These are phyloP conservation scores for Meda fulgida DNA, from an alignment of 2,797 vertebrate genomes.

Conservation along the genomic window DNA sequence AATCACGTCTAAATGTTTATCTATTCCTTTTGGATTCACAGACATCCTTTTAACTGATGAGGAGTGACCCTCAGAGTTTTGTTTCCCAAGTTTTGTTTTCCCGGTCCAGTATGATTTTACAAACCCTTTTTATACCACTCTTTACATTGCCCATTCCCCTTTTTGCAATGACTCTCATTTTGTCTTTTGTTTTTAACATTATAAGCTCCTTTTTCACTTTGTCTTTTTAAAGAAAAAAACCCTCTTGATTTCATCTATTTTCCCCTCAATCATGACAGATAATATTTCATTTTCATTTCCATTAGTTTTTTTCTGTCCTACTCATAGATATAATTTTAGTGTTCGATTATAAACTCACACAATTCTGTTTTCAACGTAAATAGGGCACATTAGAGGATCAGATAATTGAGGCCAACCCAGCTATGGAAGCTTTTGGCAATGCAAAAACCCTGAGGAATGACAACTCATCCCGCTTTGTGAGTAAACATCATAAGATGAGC, in stretches of 20 bases:
- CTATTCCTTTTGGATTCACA: constrained; percentile 25
- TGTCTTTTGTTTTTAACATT: constrained; percentile 37
- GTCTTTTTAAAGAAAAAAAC: constrained; percentile 5
- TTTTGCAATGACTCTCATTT: constrained; percentile 41
- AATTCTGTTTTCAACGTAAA: constrained; percentile 7
- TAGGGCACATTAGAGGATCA: constrained; percentile 94
- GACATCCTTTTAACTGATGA: constrained; percentile 49
- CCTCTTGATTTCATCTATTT: constrained; percentile 22
- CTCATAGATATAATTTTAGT: constrained; percentile 3
- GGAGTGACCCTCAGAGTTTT: constrained; percentile 32
- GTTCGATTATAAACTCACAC: constrained; percentile 1
- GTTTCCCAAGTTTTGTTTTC: constrained; percentile 37
- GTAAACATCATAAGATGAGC: constrained; percentile 60
- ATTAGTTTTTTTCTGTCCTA: constrained; percentile 8
- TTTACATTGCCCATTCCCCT: constrained; percentile 35
- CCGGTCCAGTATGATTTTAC: constrained; percentile 45
- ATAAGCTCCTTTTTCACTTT: constrained; percentile 20
- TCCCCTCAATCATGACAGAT: constrained; percentile 38
- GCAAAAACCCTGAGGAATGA: constrained; percentile 95
- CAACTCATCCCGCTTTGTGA: constrained; percentile 95
- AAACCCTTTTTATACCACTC: constrained; percentile 48
- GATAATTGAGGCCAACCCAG: constrained; percentile 95
- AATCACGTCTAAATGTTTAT: constrained; percentile 30
- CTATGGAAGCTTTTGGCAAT: constrained; percentile 95
- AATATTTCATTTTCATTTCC: constrained; percentile 54